A percentile compares a stretch with the other conserved stretches of the same genome.
phyloP scores from a whole-genome alignment of 2,113 vertebrate genomes.

The Chionis minor region DNA sequence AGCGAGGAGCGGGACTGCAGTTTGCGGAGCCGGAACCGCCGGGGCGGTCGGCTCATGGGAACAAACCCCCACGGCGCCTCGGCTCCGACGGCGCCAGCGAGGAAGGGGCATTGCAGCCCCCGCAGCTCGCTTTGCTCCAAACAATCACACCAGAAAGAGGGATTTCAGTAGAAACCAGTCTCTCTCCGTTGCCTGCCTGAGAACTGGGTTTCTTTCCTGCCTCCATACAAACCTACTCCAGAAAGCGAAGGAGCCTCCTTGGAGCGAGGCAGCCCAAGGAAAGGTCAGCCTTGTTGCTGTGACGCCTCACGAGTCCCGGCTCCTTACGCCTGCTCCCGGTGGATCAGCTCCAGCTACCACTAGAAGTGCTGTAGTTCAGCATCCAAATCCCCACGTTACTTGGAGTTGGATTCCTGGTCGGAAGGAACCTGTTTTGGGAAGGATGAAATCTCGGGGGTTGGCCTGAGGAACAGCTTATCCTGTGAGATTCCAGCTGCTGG shows the following conservation, averaged over 20 bases:
- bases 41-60: not conserved
- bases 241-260: not conserved
- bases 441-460: not conserved
- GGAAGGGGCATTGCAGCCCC: not conserved
- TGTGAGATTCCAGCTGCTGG: not conserved
- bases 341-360: not conserved
- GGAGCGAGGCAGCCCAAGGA: not conserved
- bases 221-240: not conserved
- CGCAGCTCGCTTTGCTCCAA: not conserved
- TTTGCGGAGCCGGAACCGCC: not conserved
- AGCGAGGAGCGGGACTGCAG: not conserved
- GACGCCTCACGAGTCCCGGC: not conserved
- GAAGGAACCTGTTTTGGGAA: not conserved
- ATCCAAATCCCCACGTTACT: not conserved
- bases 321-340: not conserved
- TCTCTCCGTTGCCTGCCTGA: not conserved
- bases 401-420: not conserved
- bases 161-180: not conserved
- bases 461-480: not conserved
- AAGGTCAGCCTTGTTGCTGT: not conserved
- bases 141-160: not conserved
- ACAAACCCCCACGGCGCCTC: not conserved
- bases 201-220: not conserved
- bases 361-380: not conserved
- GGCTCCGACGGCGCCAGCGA: accelerated